Base-by-base conservation (phyloP, 1,140 invertebrate genomes). In the Pseudachorutes palmiensis region DNA sequence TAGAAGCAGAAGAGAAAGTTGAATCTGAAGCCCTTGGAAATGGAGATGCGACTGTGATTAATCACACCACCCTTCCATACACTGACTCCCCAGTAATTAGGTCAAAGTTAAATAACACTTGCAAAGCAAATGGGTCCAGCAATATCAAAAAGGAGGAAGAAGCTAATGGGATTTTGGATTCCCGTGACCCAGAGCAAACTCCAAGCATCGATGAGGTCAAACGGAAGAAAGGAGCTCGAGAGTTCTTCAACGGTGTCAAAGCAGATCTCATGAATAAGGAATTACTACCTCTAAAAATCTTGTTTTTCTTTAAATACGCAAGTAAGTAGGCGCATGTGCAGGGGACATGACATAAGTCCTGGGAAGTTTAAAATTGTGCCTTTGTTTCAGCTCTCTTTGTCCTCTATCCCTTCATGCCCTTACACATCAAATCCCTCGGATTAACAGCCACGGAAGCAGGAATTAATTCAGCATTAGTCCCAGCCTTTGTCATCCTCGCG, bases 371-470 rank as follows among this genome's bases (percentile, higher is more conserved):
- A 57, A 62, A 31, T 36, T 31, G 65, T 64, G 1, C 49, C 59
- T 24, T 66, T 59, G 29, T 67, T 80, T 36, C 76, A 90, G 87
- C 87, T 24, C 78, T 89, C 29, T 84, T 84, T 72, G 87, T 89
- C 36, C 80, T 93, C 32, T 88, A 92, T 75, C 90, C 90, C 1
- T 93, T 91, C 77, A 79, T 92, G 74, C 89, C 89, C 1, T 86
- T 92, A 61, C 90, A 91, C 76, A 91, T 92, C 89, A 82, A 87
- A 70, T 86, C 89, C 75, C 76, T 92, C 59, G 90, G 90, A 58
- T 87, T 92, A 73, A 88, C 86, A 66, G 85, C 89, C 5, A 86
- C 89, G 76, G 89, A 93, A 80, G 88, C 88, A 1, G 89, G 88
- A n/a, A 86, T 91, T 69, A 91, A 91, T 84, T 90, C 88, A 22